A percentile compares a stretch with the other conserved stretches of the same genome.
Evolutionary conservation across 2,888 invertebrate genomes (phyloP).

Genomic region (Harmothoe impar): DNA sequence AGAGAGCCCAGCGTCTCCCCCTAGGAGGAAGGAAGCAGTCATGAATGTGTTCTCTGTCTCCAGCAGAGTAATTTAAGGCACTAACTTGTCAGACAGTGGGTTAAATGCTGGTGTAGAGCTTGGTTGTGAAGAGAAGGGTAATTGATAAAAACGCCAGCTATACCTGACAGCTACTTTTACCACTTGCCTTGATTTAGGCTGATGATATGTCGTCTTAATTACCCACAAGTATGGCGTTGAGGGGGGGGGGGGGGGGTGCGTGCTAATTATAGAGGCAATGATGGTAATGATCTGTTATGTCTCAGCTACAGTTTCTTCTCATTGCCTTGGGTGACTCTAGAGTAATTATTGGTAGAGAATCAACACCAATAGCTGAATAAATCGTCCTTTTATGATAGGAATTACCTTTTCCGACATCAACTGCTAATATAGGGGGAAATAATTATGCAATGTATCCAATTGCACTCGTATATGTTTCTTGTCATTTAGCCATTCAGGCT

Average conservation of each 20-base stretch:
- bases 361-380: not conserved
- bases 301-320: not conserved
- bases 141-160: too few species aligned
- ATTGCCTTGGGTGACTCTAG: not conserved
- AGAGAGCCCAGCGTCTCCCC: too few species aligned
- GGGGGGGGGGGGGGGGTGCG: not conserved
- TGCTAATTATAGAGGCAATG: not conserved
- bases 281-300: not conserved
- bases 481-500: too few species aligned
- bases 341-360: not conserved
- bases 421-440: too few species aligned
- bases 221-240: not conserved
- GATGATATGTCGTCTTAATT: too few species aligned
- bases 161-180: too few species aligned
- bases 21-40: not conserved
- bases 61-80: not conserved
- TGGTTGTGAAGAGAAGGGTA: not conserved
- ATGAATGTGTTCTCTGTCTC: not conserved
- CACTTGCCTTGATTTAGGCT: not conserved
- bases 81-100: too few species aligned
- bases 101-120: not conserved
- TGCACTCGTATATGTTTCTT: too few species aligned
- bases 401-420: too few species aligned
- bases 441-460: too few species aligned
- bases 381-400: too few species aligned